Conservation (phyloP, 2,113 vertebrate genomes). For the Actinemys pallida region DNA sequence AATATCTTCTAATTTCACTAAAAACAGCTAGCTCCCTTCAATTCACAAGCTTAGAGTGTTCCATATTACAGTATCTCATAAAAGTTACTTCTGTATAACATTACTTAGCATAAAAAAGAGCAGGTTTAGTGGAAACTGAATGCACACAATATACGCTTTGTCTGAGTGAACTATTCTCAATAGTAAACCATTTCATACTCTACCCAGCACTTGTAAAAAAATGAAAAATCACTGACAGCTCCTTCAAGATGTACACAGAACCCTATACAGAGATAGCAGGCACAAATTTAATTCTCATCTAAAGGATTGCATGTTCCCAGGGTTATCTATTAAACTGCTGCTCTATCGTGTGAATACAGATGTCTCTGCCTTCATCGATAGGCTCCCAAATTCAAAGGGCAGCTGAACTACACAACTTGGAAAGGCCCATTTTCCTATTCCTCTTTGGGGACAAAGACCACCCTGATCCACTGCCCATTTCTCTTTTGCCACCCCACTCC, state of each 20-base stretch:
- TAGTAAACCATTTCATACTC: neutral
- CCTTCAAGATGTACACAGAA: neutral
- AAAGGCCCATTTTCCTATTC: neutral
- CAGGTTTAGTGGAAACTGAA: neutral
- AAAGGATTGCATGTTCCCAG: neutral
- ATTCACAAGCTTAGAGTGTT: neutral
- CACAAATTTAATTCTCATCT: neutral
- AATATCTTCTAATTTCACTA: neutral
- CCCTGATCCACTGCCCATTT: neutral
- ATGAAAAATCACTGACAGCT: neutral
- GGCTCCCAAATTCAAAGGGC: neutral
- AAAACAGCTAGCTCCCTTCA: neutral
- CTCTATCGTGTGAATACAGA: neutral
- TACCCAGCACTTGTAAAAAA: neutral
- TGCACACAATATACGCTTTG: neutral
- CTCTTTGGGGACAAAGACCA: neutral
- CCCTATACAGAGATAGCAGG: neutral
- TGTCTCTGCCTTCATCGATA: neutral
- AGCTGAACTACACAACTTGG: neutral
- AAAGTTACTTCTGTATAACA: fast-evolving
- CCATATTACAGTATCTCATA: fast-evolving
- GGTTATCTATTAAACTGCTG: neutral
- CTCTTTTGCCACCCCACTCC: neutral
- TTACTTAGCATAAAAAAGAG: neutral
- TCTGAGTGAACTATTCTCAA: neutral